Conservation (phyloP, 2,797 vertebrate genomes). For the Rhincodon typus region DNA sequence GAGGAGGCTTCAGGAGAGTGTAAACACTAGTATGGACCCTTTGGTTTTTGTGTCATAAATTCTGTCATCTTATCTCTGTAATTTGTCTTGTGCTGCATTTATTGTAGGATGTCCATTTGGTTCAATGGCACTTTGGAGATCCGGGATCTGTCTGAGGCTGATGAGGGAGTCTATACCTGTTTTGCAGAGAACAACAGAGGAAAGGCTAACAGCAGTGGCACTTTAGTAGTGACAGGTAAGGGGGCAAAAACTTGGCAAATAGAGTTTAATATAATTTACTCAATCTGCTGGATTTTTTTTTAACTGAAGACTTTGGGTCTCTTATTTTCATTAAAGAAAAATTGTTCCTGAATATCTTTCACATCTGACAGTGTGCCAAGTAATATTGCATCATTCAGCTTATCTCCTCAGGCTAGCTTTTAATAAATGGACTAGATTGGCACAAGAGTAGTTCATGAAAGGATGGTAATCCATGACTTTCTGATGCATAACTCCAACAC, state of each 20-base stretch:
- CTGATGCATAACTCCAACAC: not conserved
- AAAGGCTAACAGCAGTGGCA: constrained; percentile 84
- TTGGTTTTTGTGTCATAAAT: not conserved
- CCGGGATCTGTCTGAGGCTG: constrained; percentile 72
- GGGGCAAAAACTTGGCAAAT: not conserved
- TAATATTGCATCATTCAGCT: not conserved
- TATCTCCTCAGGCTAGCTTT: not conserved
- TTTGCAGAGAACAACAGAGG: constrained; percentile 88
- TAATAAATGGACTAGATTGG: not conserved
- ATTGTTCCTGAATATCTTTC: not conserved
- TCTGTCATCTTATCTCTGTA: not conserved
- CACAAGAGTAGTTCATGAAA: not conserved
- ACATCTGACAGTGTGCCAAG: not conserved
- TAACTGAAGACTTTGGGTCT: not conserved
- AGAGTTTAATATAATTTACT: no score
- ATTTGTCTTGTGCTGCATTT: constrained; percentile 8
- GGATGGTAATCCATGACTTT: not conserved
- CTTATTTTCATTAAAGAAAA: not conserved
- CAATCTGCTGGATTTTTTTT: not conserved
- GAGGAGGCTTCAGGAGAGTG: not conserved
- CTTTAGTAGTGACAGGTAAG: constrained; percentile 77
- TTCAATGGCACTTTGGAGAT: constrained; percentile 92
- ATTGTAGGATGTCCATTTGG: constrained; percentile 76
- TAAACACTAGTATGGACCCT: not conserved
- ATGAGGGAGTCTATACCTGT: constrained; percentile 86